Conservation (phyloP, 2,113 vertebrate species). For the Haemorhous mexicanus region DNA sequence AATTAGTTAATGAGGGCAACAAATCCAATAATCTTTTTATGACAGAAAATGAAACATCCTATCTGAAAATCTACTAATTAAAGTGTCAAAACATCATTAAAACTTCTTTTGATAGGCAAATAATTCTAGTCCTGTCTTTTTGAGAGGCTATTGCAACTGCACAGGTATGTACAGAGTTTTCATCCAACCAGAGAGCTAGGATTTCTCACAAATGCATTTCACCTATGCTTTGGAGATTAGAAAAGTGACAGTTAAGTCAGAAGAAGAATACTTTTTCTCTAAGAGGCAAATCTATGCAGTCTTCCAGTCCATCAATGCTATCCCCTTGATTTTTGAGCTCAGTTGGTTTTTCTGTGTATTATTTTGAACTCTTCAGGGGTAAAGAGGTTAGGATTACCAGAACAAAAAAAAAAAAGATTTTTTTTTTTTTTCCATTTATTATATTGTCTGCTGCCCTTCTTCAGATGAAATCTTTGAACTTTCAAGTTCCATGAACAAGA, state of each 20-base stretch:
- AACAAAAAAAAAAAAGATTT: neutral
- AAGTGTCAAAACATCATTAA: neutral
- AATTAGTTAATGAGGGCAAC: conserved; percentile 5
- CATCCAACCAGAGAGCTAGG: neutral
- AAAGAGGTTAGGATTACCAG: neutral
- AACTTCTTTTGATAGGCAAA: neutral
- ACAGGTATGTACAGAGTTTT: neutral
- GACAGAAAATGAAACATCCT: neutral
- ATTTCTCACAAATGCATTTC: neutral
- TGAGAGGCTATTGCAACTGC: neutral
- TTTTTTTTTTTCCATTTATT: neutral
- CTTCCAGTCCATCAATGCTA: neutral
- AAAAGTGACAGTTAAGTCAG: neutral
- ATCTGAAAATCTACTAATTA: neutral
- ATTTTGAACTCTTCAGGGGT: neutral
- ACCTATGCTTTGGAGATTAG: neutral
- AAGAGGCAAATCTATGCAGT: neutral
- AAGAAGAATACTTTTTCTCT: neutral
- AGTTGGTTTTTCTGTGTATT: neutral
- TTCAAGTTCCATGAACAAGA: neutral
- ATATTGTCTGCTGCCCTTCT: neutral
- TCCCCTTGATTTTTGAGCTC: neutral
- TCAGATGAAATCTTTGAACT: neutral
- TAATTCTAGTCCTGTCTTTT: neutral
- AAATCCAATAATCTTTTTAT: neutral